Evolutionary conservation across 2,113 vertebrate genomes (phyloP), one percentile per base, ranked within the genome.

Genomic region (Bubo blakistoni): DNA sequence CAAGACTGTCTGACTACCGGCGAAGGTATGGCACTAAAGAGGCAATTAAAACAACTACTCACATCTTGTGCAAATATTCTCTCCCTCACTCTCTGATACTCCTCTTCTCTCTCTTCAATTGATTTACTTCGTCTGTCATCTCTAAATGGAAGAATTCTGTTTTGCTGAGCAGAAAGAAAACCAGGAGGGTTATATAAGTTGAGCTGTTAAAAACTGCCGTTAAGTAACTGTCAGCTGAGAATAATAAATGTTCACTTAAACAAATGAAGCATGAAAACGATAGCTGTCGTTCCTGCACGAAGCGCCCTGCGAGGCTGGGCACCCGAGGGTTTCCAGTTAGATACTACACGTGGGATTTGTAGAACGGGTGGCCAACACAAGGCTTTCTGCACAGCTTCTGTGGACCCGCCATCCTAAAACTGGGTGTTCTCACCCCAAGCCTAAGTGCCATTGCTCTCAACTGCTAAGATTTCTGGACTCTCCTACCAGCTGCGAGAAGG

Each of bases 71-170:
- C 98, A 98, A 99, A 99, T 98, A 99, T 99, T 97, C 99, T 98
- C 91, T 99, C 99, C 98, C 99, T 98, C 95, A 98, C 99, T 97
- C 98, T 98, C 98, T 99, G 99, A 98, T 99, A 99, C 81, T 99
- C 99, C 97, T 99, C 99, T 98, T 99, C 99, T 98, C 99, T 98
- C 98, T 99, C 99, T 98, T 99, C 99, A 98, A 99, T 98, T 95
- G 99, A 99, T 98, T 99, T 99, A 98, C 98, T 99, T 98, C 99
- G 98, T 98, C 98, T 98, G 98, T 98, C 98, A 97, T 98, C 98
- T 98, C 98, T 98, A 98, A 98, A 98, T 98, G 98, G 98, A 98
- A 98, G 98, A 98, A 98, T 97, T 98, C 98, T 98, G 98, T 98
- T 98, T 98, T 98, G 98, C 98, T 98, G 97, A 98, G 98, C 98